Evolutionary conservation across 2,888 invertebrate genomes (phyloP), one percentile per base, ranked within the genome.

Genomic region (Acrobasis suavella): DNA sequence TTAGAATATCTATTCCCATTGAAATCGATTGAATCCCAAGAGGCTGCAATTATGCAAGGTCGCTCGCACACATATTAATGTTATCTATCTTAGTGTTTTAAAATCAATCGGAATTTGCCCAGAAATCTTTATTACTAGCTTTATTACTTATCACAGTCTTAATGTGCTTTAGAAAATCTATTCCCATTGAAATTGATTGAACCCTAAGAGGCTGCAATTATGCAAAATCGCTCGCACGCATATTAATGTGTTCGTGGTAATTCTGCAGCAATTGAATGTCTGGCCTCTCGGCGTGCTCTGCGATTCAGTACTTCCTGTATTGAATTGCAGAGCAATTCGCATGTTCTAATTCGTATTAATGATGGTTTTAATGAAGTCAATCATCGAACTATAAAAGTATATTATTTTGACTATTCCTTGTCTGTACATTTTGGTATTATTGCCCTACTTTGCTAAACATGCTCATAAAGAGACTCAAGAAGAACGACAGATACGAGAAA

Each of bases 181-280:
- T 38, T 17, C 38, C 15, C 15, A 39, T 55, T 15, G 39, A 55
- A 16, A 10, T 16, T 10, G 16, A 10, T 32, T 32, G 1, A 55
- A 39, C 39, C 39, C 55, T 16, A 16, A 55, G 55, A 15, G 39
- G 1, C 38, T 2, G 16, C 15, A 39, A 55, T 55, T 55, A 55
- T 32, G 32, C 32, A 32, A 39, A 16, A 37, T 2, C 14, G 37
- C 14, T n/a, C 37, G 52, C 37, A 37, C 37, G 52, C 55, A 55
- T 55, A 55, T 55, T 55, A 39, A 55, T 55, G 39, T 7, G 12
- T 39, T 55, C 55, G 38, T 16, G 9, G 54, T 17, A 39, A 39
- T 12, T 15, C 15, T 22, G 22, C 22, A 22, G 15, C 55, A 55
- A 55, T 55, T 55, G 73, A 75, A 49, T 72, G 70, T 56, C 49